Evolutionary conservation across 2,113 vertebrate species (phyloP).

Genomic region (Chlamydotis undulata): DNA sequence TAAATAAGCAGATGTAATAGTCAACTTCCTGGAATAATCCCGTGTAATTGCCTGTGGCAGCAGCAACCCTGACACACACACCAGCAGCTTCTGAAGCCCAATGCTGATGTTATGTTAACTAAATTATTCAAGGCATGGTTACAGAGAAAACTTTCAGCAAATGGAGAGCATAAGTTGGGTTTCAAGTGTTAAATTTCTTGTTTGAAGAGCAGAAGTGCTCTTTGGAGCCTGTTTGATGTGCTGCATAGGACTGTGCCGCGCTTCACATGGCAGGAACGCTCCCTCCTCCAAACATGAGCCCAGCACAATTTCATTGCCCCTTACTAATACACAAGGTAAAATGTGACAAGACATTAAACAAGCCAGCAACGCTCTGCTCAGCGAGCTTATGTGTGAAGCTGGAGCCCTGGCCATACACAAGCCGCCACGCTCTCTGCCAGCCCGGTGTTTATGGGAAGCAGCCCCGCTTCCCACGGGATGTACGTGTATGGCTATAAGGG

Average conservation of each 20-base stretch:
- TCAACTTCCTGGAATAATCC: neutral
- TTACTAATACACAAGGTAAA: neutral
- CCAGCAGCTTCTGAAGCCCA: neutral
- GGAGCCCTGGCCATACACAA: neutral
- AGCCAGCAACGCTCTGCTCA: too few species aligned
- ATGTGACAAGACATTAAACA: accelerated
- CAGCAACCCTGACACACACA: neutral
- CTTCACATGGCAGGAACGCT: accelerated
- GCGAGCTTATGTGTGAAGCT: neutral
- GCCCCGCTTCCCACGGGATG: neutral
- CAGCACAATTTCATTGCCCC: neutral
- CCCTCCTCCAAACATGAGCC: accelerated
- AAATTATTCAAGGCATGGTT: neutral
- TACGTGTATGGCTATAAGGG: neutral
- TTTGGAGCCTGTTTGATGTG: neutral
- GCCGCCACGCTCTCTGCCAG: accelerated
- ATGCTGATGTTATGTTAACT: neutral
- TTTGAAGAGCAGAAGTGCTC: neutral
- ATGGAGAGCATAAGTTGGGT: neutral
- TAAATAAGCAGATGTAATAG: neutral
- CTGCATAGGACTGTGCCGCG: accelerated
- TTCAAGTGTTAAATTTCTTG: neutral
- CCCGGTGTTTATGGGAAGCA: neutral
- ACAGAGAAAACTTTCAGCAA: neutral
- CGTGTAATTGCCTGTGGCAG: neutral